Conservation (phyloP, 2,113 vertebrate species). For the Engraulis encrasicolus region DNA sequence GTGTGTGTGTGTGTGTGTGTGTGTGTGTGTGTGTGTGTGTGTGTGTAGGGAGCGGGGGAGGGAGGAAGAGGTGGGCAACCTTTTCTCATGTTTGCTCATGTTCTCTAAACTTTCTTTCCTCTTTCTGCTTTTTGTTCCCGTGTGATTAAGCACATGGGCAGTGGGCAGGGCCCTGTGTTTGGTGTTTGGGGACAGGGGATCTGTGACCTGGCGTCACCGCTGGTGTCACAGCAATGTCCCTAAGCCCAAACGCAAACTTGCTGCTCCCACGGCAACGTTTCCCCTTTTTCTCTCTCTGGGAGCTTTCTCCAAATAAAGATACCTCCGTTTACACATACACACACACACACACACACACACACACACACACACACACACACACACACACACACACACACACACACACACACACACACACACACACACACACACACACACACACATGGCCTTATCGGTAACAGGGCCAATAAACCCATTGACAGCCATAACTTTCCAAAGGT, state of each 20-base stretch:
- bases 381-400: too few species aligned
- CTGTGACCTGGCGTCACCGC: slow-evolving; percentile 63
- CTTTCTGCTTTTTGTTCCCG: slow-evolving; percentile 78
- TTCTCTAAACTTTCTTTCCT: slow-evolving; percentile 70
- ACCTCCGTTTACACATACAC: slow-evolving; percentile 64
- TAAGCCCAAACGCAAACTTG: slow-evolving; percentile 82
- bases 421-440: too few species aligned
- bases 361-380: too few species aligned
- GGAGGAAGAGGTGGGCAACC: slow-evolving; percentile 28
- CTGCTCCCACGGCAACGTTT: slow-evolving; percentile 83
- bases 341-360: too few species aligned
- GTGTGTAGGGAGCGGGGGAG: not conserved
- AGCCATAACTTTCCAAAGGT: slow-evolving; percentile 77
- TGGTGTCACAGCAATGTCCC: too few species aligned
- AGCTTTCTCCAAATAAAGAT: slow-evolving; percentile 37
- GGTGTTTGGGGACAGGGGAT: slow-evolving; percentile 38
- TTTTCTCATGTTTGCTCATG: slow-evolving; percentile 61
- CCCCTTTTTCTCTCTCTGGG: slow-evolving; percentile 76
- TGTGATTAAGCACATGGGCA: slow-evolving; percentile 73
- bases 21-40: too few species aligned
- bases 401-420: too few species aligned
- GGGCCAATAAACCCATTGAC: slow-evolving; percentile 87
- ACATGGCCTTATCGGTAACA: slow-evolving; percentile 82
- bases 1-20: too few species aligned
- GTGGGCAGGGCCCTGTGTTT: too few species aligned